Conservation (phyloP, 2,888 invertebrate species). For the Morpho deidamia region DNA sequence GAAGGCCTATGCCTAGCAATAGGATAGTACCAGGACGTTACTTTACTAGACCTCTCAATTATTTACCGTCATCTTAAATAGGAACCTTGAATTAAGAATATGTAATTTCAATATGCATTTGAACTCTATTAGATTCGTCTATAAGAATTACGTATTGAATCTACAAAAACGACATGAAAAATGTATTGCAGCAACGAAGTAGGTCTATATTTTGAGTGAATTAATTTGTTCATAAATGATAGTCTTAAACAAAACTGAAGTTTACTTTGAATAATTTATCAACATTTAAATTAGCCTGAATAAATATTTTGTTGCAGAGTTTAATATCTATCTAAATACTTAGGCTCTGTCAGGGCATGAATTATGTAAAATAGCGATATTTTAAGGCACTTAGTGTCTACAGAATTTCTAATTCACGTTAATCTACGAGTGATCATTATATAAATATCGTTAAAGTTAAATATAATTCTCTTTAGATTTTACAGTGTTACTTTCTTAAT, state of each 20-base stretch:
- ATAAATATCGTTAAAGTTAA: background rate
- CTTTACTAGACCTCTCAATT: too few species aligned
- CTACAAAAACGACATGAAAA: too few species aligned
- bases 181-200: too few species aligned
- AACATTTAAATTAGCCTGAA: background rate
- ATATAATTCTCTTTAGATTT: background rate
- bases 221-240: background rate
- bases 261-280: background rate
- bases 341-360: conserved; percentile 10
- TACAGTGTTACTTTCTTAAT: too few species aligned
- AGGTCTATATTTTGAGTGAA: too few species aligned
- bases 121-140: too few species aligned
- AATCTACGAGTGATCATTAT: conserved; percentile 1
- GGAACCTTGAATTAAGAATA: too few species aligned
- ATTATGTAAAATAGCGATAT: conserved; percentile 13
- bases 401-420: conserved; percentile 6
- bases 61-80: too few species aligned
- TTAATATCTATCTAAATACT: conserved; percentile 19
- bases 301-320: conserved; percentile 9
- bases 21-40: too few species aligned
- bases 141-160: too few species aligned
- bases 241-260: background rate
- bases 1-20: too few species aligned
- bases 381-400: conserved; percentile 8
- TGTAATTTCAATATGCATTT: too few species aligned